Evolutionary conservation across 2,797 vertebrate genomes (phyloP).

Genomic region (Acipenser oxyrinchus): DNA sequence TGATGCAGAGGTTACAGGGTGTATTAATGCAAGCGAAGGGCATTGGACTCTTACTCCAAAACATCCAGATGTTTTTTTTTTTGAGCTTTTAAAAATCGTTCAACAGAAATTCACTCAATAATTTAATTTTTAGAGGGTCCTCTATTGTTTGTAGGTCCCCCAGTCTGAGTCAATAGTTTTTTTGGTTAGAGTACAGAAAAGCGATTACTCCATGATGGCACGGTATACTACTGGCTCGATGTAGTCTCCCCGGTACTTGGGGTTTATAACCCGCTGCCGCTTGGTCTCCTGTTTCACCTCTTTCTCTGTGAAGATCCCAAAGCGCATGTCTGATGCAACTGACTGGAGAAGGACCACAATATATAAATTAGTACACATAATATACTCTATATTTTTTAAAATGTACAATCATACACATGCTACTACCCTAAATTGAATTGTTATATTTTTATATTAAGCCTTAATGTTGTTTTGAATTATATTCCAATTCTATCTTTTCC

Average conservation of each 20-base stretch:
- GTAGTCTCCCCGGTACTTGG: conserved; percentile 90
- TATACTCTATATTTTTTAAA: not conserved
- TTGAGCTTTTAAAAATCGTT: not conserved
- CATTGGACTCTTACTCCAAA: not conserved
- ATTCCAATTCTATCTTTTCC: no score
- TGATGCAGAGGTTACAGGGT: not conserved
- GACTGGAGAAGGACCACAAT: conserved; percentile 56
- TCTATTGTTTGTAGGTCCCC: conserved; percentile 20
- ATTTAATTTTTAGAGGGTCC: conserved; percentile 9
- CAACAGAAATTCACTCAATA: conserved; percentile 9
- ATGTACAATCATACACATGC: no score
- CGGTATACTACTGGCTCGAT: conserved; percentile 88
- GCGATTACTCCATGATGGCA: conserved; percentile 86
- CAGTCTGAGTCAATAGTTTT: not conserved
- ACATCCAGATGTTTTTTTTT: not conserved
- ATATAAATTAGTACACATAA: conserved; percentile 3
- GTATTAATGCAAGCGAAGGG: not conserved
- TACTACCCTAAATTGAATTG: no score
- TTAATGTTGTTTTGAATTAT: no score
- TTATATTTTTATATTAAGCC: no score
- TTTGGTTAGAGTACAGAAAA: not conserved
- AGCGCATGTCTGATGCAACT: conserved; percentile 95
- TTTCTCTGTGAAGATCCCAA: conserved; percentile 84
- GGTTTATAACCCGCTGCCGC: conserved; percentile 90
- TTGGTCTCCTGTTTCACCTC: conserved; percentile 87